Conservation (phyloP, 2,113 vertebrate species). For the Pteropus alecto region DNA sequence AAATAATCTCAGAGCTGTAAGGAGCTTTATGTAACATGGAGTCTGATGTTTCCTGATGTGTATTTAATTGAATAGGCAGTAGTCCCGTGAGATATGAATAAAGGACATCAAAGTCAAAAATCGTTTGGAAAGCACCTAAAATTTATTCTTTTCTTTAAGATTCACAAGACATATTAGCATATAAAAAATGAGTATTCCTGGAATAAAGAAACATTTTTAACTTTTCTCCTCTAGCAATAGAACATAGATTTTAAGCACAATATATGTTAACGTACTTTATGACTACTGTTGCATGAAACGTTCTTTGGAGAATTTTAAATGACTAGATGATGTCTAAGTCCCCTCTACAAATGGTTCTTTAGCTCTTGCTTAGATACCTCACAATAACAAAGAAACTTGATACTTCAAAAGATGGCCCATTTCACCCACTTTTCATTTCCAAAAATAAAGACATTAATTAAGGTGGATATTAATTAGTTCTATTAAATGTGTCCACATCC, state of each 20-base stretch:
- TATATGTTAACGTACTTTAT: background rate
- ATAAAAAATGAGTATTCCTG: background rate
- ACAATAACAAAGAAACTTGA: background rate
- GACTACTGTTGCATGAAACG: background rate
- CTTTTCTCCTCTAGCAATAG: background rate
- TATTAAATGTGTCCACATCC: background rate
- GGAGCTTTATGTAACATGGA: background rate
- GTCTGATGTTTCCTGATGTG: background rate
- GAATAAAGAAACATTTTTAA: background rate
- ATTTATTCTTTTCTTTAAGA: background rate
- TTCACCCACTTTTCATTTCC: background rate
- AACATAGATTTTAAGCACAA: background rate
- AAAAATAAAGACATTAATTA: conserved; percentile 19
- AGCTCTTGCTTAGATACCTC: background rate
- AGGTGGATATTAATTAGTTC: background rate
- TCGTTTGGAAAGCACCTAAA: background rate
- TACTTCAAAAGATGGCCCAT: background rate
- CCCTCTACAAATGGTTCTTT: background rate
- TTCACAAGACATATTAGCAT: background rate
- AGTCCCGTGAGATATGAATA: background rate
- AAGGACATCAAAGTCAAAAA: background rate
- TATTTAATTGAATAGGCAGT: background rate
- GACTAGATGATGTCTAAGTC: background rate
- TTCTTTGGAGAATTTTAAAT: background rate
- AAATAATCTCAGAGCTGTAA: background rate